Conservation (phyloP, 2,797 vertebrate species). For the Xyrichtys novacula region DNA sequence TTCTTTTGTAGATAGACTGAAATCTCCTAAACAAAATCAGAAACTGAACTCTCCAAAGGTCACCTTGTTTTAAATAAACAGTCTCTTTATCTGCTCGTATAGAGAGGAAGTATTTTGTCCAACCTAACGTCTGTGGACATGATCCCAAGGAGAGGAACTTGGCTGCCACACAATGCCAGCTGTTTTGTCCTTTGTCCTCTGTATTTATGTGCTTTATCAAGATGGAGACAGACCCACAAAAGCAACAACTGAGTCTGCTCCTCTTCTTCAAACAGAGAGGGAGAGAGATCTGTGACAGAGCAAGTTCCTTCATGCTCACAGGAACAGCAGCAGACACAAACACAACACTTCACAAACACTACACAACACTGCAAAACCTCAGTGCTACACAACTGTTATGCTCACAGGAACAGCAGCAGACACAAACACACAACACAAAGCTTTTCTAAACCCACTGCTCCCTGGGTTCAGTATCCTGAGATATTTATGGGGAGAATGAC, state of each 20-base stretch:
- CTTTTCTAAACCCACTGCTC: too few species aligned
- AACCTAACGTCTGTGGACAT: slow-evolving; percentile 30
- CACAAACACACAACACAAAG: too few species aligned
- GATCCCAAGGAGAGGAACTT: slow-evolving; percentile 34
- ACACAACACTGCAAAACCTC: slow-evolving; percentile 44
- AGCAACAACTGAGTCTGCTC: slow-evolving; percentile 57
- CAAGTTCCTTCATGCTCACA: slow-evolving; percentile 75
- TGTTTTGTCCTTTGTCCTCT: slow-evolving; percentile 66
- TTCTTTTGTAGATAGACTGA: too few species aligned
- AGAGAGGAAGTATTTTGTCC: slow-evolving; percentile 61
- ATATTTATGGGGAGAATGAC: slow-evolving; percentile 55
- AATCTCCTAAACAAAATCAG: slow-evolving; percentile 40
- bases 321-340: slow-evolving; percentile 66
- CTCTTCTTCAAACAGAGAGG: slow-evolving; percentile 19
- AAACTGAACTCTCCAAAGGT: neutral
- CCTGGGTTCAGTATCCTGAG: too few species aligned
- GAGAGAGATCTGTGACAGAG: slow-evolving; percentile 54
- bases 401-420: slow-evolving; percentile 19
- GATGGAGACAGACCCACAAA: slow-evolving; percentile 72
- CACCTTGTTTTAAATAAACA: slow-evolving; percentile 9
- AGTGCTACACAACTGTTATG: slow-evolving; percentile 73
- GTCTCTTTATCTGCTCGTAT: slow-evolving; percentile 27
- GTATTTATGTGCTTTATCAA: slow-evolving; percentile 72
- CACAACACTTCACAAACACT: slow-evolving; percentile 50
- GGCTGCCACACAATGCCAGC: slow-evolving; percentile 55